Evolutionary conservation across 2,888 invertebrate genomes (phyloP).

Genomic region (Torymus tubicola): DNA sequence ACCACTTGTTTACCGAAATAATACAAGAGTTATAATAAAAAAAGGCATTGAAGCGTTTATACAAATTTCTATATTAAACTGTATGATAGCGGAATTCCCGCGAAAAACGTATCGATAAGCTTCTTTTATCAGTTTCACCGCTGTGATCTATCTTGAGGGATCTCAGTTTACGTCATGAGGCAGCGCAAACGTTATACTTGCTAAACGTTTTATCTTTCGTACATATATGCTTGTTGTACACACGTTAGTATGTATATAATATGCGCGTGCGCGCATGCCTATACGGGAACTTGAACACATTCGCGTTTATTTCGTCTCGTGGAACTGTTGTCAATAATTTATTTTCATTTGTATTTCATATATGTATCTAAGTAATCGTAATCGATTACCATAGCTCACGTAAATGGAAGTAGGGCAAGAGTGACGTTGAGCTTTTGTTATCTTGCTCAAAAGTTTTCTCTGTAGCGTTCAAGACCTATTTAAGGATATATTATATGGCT

Average conservation of each 20-base stretch:
- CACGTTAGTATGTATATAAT: conserved; percentile 16
- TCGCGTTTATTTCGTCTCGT: neutral
- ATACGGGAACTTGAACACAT: neutral
- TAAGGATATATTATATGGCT: no score
- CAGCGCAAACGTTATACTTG: conserved; percentile 14
- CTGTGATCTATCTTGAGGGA: conserved; percentile 6
- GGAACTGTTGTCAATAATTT: neutral
- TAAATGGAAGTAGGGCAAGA: no score
- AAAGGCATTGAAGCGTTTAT: neutral
- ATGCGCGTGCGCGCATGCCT: neutral
- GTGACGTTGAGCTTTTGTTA: no score
- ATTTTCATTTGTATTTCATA: neutral
- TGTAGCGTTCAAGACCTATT: no score
- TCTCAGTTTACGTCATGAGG: conserved; percentile 26
- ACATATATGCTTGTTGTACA: conserved; percentile 15
- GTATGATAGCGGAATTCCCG: conserved; percentile 30
- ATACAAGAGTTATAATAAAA: neutral
- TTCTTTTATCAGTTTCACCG: neutral
- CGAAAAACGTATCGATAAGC: conserved; percentile 20
- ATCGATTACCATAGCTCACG: neutral
- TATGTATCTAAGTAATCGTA: neutral
- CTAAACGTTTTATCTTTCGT: conserved; percentile 41
- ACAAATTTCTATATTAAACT: neutral
- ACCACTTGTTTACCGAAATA: neutral
- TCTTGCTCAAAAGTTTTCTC: no score